These are phyloP conservation scores for Ramphastos sulfuratus DNA, from an alignment of 2,113 vertebrate genomes.

Conservation along the genomic window DNA sequence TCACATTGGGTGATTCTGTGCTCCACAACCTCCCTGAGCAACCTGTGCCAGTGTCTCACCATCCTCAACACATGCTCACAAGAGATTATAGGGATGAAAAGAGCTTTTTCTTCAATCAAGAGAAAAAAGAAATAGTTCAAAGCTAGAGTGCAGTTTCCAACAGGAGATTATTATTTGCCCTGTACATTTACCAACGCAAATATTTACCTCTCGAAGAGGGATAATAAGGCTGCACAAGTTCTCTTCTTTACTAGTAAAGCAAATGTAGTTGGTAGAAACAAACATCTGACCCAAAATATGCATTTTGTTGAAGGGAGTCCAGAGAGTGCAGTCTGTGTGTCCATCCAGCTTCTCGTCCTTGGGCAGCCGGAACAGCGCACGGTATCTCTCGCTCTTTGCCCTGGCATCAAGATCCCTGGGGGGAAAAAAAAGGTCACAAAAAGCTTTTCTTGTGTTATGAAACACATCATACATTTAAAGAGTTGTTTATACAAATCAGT, in stretches of 20 bases:
- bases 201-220: slow-evolving; percentile 89
- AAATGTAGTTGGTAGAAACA: slow-evolving; percentile 99
- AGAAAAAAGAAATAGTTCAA: neutral
- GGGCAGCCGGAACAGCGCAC: slow-evolving; percentile 91
- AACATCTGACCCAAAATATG: slow-evolving; percentile 99
- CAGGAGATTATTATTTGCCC: neutral
- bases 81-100: neutral
- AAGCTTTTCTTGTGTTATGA: neutral
- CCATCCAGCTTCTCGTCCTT: slow-evolving; percentile 97
- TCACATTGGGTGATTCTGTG: no score
- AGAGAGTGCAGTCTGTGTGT: slow-evolving; percentile 96
- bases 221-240: slow-evolving; percentile 96
- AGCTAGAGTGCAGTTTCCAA: neutral
- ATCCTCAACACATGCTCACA: neutral
- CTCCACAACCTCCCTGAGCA: no score
- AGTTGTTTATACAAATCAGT: neutral
- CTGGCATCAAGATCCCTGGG: slow-evolving; percentile 93
- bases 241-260: slow-evolving; percentile 97
- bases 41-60: no score
- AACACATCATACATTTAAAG: neutral
- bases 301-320: slow-evolving; percentile 98
- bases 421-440: neutral
- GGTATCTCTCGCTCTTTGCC: slow-evolving; percentile 95
- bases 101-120: neutral
- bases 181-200: neutral